Base-by-base conservation (phyloP, 2,888 invertebrate genomes). In the Lepeophtheirus nordmannii region DNA sequence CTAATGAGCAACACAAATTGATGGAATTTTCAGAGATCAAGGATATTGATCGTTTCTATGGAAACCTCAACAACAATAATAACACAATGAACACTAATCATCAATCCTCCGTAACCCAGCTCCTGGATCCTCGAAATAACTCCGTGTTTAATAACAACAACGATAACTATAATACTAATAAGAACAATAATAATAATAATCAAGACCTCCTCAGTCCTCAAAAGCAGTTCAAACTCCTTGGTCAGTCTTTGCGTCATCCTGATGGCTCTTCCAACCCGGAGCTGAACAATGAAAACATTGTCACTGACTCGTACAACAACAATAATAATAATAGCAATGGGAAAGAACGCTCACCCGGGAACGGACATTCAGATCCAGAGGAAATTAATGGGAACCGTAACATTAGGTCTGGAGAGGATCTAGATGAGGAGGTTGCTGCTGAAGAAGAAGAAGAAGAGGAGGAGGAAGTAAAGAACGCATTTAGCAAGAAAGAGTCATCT, bases 231-330 rank as follows among this genome's bases (percentile, higher is more conserved):
- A 17, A 61, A 38, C 40, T 66, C 12, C 60, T 66, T 22, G 23
- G 58, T 23, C 41, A 66, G 40, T 84, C 85, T 68, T 75, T 90
- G 64, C 81, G 90, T 69, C 88, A 89, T 78, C 91, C 91, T 5
- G 92, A 92, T 72, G 91, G 92, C 61, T 90, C 91, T 64, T 92
- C 91, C 22, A 90, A 92, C 80, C 91, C 91, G 22, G 81, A 83
- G 67, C 85, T 85, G 75, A 30, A 58, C 22, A 14, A 12, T 37
- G 23, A 61, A 67, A 12, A 56, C 10, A 20, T 3, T 7, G 37
- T 64, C 9, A 58, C 59, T 22, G 67, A 68, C 37, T 41, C 46
- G 10, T 23, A 58, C 8, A 68, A 68, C 46, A 41, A 57, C 12
- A 67, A 40, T 53, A 41, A 60, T 30, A 58, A 30, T 14, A 30